These are phyloP conservation scores for Podarcis cretensis DNA, from an alignment of 2,113 vertebrate genomes.

Conservation along the genomic window DNA sequence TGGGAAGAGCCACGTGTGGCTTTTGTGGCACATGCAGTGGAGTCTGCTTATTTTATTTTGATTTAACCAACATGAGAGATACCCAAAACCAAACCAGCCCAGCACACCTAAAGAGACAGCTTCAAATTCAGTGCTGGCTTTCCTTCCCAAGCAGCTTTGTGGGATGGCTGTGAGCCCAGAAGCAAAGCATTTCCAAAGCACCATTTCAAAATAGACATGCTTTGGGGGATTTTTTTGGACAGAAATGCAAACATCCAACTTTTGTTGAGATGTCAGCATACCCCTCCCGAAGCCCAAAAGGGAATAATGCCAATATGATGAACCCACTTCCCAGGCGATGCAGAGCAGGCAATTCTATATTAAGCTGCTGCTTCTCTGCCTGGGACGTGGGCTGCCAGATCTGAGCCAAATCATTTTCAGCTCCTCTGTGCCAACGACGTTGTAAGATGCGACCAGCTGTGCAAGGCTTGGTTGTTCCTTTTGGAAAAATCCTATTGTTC, in stretches of 20 bases:
- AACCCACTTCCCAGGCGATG: constrained; percentile 45
- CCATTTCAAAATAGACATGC: not conserved
- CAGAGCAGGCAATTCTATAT: not conserved
- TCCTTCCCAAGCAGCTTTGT: not conserved
- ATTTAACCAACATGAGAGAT: not conserved
- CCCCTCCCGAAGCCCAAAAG: constrained; percentile 39
- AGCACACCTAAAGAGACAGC: constrained; percentile 12
- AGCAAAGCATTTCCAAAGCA: constrained; percentile 28
- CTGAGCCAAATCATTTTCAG: constrained; percentile 8
- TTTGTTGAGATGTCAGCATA: constrained; percentile 35
- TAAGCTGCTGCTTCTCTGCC: not conserved
- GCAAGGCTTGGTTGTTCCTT: constrained; percentile 37
- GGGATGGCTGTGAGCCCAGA: not conserved
- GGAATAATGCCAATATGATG: constrained; percentile 56
- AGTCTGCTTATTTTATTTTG: no score
- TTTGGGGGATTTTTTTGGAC: constrained; percentile 36
- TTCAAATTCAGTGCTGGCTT: not conserved
- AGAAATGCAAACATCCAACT: constrained; percentile 35
- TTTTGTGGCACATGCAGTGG: no score
- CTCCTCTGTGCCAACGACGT: constrained; percentile 40
- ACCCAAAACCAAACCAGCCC: constrained; percentile 21
- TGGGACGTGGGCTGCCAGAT: not conserved
- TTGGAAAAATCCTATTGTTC: constrained; percentile 1
- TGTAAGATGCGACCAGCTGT: constrained; percentile 24
- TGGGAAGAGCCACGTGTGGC: no score